These are phyloP conservation scores for Propithecus coquereli DNA, from an alignment of 2,113 vertebrate genomes.

Conservation along the genomic window DNA sequence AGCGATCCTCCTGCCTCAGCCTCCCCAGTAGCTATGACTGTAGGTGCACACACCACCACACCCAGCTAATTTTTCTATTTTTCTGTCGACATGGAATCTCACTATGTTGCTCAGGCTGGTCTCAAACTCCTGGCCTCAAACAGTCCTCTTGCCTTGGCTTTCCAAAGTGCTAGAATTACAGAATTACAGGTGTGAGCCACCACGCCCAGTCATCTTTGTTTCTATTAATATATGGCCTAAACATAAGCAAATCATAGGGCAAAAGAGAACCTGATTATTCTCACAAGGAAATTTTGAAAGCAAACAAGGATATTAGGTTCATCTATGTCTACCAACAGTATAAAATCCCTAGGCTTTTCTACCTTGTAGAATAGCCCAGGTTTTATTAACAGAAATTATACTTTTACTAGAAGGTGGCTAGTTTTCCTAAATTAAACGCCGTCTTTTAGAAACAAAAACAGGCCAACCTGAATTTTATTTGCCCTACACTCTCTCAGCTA, in stretches of 20 bases:
- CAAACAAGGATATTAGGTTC: slow-evolving; percentile 14
- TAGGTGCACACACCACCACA: no score
- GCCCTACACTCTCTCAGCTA: background rate
- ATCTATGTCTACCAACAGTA: background rate
- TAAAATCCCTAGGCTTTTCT: slow-evolving; percentile 1
- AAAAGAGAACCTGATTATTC: slow-evolving; percentile 29
- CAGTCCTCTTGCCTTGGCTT: no score
- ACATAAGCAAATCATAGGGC: background rate
- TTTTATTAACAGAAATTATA: slow-evolving; percentile 27
- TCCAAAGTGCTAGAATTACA: no score
- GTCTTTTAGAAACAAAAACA: background rate
- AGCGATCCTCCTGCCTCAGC: no score
- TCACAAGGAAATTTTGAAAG: slow-evolving; percentile 21
- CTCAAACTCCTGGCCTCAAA: no score
- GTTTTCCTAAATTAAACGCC: slow-evolving; percentile 10
- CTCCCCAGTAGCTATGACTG: no score
- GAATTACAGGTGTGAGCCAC: no score
- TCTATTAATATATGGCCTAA: background rate
- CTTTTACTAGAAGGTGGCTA: background rate
- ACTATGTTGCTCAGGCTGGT: no score
- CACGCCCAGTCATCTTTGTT: background rate
- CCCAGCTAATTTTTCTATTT: no score
- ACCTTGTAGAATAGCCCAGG: background rate
- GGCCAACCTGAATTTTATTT: background rate
- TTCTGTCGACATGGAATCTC: no score